Evolutionary conservation across 2,888 invertebrate species (phyloP).

Genomic region (Cataglyphis albicans): DNA sequence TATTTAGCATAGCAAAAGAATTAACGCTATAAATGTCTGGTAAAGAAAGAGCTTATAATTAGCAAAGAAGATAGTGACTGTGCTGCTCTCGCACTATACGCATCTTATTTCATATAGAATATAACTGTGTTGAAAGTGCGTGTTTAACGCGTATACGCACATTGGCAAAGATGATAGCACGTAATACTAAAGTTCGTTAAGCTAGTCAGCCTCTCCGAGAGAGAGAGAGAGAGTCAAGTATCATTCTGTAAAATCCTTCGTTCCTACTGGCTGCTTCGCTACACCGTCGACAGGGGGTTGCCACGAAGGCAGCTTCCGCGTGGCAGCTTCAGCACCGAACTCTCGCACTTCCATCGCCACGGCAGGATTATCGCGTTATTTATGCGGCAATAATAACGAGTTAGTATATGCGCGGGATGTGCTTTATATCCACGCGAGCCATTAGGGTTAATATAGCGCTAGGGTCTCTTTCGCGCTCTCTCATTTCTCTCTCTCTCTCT

Average conservation of each 20-base stretch:
- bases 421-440: slow-evolving; percentile 85
- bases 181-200: slow-evolving; percentile 51
- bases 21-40: neutral
- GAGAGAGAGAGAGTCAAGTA: slow-evolving; percentile 20
- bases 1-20: neutral
- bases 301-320: slow-evolving; percentile 52
- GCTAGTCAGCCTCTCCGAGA: slow-evolving; percentile 41
- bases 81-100: neutral
- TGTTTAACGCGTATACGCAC: slow-evolving; percentile 21
- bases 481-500: slow-evolving; percentile 51
- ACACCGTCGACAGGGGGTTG: slow-evolving; percentile 51
- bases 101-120: neutral
- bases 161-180: slow-evolving; percentile 27
- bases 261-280: slow-evolving; percentile 43
- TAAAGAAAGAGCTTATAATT: neutral
- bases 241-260: slow-evolving; percentile 51
- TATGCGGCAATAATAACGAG: slow-evolving; percentile 86
- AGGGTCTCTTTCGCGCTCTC: slow-evolving; percentile 69
- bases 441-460: slow-evolving; percentile 85
- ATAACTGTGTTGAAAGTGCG: slow-evolving; percentile 29
- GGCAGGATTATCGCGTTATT: slow-evolving; percentile 85
- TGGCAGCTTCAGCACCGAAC: slow-evolving; percentile 61
- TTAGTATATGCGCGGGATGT: slow-evolving; percentile 85
- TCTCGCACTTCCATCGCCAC: slow-evolving; percentile 74
- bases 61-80: neutral